phyloP scores from a whole-genome alignment of 2,888 invertebrate species.

The Galerucella nymphaeae region DNA sequence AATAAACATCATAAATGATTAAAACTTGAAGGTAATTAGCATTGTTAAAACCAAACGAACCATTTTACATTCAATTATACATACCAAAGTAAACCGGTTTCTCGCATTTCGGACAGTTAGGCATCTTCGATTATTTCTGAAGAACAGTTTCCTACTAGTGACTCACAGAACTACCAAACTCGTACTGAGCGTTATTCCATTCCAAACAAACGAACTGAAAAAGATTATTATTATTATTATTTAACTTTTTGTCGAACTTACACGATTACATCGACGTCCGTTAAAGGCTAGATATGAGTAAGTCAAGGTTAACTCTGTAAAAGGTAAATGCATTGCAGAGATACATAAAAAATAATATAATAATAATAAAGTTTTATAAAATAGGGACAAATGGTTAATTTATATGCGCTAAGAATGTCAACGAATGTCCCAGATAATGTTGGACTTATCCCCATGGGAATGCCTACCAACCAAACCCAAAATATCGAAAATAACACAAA shows the following conservation, averaged over 20 bases:
- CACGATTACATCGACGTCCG: conserved; percentile 6
- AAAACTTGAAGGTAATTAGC: neutral
- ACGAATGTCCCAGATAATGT: too few species aligned
- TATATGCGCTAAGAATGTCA: too few species aligned
- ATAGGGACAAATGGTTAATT: too few species aligned
- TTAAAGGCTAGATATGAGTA: conserved; percentile 1
- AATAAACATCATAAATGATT: too few species aligned
- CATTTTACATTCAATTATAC: conserved; percentile 43
- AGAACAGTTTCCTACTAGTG: neutral
- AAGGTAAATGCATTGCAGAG: neutral
- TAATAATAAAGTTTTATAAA: neutral
- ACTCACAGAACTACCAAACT: conserved; percentile 15
- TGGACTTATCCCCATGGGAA: too few species aligned
- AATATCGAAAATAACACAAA: too few species aligned
- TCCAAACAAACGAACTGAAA: neutral
- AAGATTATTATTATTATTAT: conserved; percentile 3
- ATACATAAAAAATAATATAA: neutral
- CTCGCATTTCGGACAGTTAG: conserved; percentile 71
- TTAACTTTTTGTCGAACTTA: conserved; percentile 19
- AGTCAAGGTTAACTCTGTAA: conserved; percentile 2
- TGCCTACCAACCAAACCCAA: too few species aligned
- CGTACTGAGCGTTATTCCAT: neutral
- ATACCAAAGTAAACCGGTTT: conserved; percentile 73
- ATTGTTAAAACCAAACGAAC: neutral
- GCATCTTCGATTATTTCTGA: conserved; percentile 61